Base-by-base conservation (phyloP, 2,113 vertebrate species). In the Stigmatopora argus region DNA sequence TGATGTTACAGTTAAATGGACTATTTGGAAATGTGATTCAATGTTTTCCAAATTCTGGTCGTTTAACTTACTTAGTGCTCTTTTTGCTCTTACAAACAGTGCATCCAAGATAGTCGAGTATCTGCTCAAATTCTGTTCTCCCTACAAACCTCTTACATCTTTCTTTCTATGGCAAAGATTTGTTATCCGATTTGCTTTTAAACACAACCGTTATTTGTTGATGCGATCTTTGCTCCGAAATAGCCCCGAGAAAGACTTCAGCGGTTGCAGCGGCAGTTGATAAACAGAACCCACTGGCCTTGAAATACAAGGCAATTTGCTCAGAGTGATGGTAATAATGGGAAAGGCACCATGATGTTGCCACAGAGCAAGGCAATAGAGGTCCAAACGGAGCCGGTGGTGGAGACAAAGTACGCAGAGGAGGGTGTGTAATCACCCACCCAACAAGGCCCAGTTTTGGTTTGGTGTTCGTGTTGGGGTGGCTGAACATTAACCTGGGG, bases 301-400 rank as follows among this genome's bases (percentile, higher is more conserved):
- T 84, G 85, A 91, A 90, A 89, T 86, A 89, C 85, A 88, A 89
- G 84, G 85, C 83, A 90, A 92, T 91, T 90, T 90, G 89, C 84
- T 83, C 77, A 75, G 75, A 81, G 73, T 83, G 70, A 80, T 78
- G 75, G 78, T 67, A 83, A 82, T 89, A 90, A 91, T 89, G 88
- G 89, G 86, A 88, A 89, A 82, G 86, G 83, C 86, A 85, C 75
- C 31, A 73, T 84, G 84, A 88, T 88, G 80, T 87, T 77, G 78
- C 74, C 72, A 49, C 53, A 70, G 58, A 69, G 73, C 57, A 52
- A 64, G 69, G 65, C 14, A 8, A 61, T 75, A 59, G 47, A 74
- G 76, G 67, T 70, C 52, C 63, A 52, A 65, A 65, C 45, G 51
- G 67, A 73, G 62, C 44, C 59, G 57, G 55, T 53, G n/a, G 46